phyloP scores from a whole-genome alignment of 2,888 invertebrate species.

The Leptothorax acervorum region DNA sequence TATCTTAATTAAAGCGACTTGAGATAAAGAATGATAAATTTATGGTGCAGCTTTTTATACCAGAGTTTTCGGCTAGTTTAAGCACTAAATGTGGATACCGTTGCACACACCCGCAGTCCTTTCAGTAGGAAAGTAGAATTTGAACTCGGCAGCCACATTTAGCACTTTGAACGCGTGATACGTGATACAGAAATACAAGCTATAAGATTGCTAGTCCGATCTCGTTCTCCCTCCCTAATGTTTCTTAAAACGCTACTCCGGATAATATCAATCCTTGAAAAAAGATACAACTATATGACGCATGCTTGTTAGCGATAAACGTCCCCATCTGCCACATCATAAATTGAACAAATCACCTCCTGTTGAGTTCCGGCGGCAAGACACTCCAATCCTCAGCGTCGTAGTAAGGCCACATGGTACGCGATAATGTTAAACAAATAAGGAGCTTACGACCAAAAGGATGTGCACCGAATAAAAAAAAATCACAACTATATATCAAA shows the following conservation, averaged over 20 bases:
- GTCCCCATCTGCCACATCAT: conserved; percentile 13
- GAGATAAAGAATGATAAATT: background rate
- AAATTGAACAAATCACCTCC: conserved; percentile 88
- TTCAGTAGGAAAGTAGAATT: background rate
- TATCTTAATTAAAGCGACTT: background rate
- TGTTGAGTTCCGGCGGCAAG: conserved; percentile 93
- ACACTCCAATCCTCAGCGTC: conserved; percentile 94
- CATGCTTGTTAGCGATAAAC: background rate
- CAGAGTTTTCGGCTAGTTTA: background rate
- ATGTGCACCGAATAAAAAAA: conserved; percentile 59
- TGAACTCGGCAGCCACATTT: background rate
- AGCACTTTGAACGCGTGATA: background rate
- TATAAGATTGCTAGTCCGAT: background rate
- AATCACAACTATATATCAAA: conserved; percentile 71
- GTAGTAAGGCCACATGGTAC: conserved; percentile 88
- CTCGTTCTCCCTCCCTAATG: background rate
- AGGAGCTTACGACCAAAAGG: conserved; percentile 41
- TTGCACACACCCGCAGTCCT: background rate
- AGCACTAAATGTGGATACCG: background rate
- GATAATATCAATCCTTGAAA: background rate
- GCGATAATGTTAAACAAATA: conserved; percentile 58
- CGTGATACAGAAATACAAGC: background rate
- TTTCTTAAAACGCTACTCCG: background rate
- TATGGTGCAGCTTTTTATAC: background rate
- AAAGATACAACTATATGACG: background rate